These are phyloP conservation scores for Calidris pugnax DNA, from an alignment of 2,113 vertebrate genomes.

Conservation along the genomic window DNA sequence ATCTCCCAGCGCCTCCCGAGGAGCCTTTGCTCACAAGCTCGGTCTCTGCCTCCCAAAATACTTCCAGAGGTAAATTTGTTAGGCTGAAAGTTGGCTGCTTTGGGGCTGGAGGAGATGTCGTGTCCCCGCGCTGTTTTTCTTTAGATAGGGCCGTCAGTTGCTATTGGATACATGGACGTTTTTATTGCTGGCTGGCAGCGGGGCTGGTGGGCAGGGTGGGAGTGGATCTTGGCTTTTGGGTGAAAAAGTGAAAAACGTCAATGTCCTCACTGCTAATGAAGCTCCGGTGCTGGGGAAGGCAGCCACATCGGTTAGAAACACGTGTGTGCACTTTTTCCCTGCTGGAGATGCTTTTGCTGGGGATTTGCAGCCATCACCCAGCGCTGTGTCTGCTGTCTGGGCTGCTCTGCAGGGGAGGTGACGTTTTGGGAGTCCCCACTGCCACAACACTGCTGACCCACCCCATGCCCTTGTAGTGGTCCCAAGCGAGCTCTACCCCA, in stretches of 20 bases:
- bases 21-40: not conserved
- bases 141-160: not conserved
- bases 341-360: not conserved
- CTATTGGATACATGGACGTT: not conserved
- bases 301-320: not conserved
- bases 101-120: not conserved
- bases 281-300: not conserved
- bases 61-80: not conserved
- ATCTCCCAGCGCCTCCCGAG: accelerated
- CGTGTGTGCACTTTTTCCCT: accelerated
- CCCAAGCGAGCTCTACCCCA: not conserved
- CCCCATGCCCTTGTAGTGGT: not conserved
- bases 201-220: not conserved
- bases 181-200: not conserved
- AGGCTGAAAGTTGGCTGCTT: not conserved
- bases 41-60: not conserved
- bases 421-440: accelerated
- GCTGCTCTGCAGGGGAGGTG: not conserved
- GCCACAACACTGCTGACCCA: accelerated
- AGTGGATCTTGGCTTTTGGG: not conserved
- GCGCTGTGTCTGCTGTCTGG: accelerated
- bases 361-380: not conserved
- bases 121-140: accelerated
- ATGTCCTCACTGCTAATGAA: not conserved
- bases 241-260: not conserved